Percentiles rank a stretch among this genome's conserved stretches.
These are phyloP conservation scores for Hippopotamyrus pictus DNA, from an alignment of 2,797 vertebrate species.

Conservation along the genomic window DNA sequence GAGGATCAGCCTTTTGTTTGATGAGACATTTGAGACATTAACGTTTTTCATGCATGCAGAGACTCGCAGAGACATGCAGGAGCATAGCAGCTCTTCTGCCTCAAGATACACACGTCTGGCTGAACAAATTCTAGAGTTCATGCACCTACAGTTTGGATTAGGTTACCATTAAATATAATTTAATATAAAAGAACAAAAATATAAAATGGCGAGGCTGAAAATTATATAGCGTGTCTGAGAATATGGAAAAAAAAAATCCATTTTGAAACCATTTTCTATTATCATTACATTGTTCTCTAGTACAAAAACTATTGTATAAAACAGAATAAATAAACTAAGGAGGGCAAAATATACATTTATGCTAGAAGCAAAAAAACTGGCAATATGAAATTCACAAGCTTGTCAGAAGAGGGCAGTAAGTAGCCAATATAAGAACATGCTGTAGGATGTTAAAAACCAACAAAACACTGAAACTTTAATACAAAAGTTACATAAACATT, in stretches of 20 bases:
- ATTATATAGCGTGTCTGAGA: not conserved
- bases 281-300: not conserved
- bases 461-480: not conserved
- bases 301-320: not conserved
- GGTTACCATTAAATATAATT: not conserved
- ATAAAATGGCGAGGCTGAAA: not conserved
- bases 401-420: conserved; percentile 21
- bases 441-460: not conserved
- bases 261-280: not conserved
- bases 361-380: not conserved
- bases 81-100: not conserved
- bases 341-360: not conserved
- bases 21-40: not conserved
- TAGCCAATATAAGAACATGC: not conserved
- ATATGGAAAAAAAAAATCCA: not conserved
- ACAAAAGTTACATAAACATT: not conserved
- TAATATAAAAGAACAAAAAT: not conserved
- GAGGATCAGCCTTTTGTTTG: conserved; percentile 11
- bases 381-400: not conserved
- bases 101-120: not conserved
- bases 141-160: not conserved
- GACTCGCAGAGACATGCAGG: not conserved
- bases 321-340: not conserved
- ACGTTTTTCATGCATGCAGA: not conserved
- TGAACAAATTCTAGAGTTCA: not conserved